Percentiles rank a stretch among this genome's conserved stretches.
Conservation (phyloP, 2,888 invertebrate genomes). For the Metalampra italica region DNA sequence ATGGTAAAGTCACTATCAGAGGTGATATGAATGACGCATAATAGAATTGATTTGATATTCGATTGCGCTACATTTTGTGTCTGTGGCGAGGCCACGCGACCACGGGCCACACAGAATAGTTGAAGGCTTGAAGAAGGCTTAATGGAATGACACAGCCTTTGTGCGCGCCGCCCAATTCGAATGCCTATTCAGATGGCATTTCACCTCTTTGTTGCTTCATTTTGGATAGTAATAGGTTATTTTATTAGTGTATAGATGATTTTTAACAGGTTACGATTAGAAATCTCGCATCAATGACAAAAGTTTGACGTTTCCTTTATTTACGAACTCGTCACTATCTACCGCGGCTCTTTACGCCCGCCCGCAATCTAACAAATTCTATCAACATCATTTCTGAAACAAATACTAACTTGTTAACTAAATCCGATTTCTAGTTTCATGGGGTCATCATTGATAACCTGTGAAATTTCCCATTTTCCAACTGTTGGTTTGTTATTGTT, state of each 20-base stretch:
- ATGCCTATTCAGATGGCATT: conserved; percentile 78
- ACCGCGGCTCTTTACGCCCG: too few relatives aligned
- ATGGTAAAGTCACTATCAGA: conserved; percentile 4
- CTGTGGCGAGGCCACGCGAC: conserved; percentile 58
- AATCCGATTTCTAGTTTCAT: conserved; percentile 1
- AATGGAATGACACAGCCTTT: conserved; percentile 77
- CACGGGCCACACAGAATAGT: conserved; percentile 68
- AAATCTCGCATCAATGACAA: conserved; percentile 41
- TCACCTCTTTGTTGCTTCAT: conserved; percentile 76
- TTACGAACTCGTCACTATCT: background rate
- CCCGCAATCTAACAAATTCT: too few relatives aligned
- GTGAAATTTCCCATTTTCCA: background rate
- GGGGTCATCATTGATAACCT: background rate
- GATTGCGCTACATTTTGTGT: conserved; percentile 54
- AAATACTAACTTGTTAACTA: background rate
- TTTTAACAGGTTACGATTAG: conserved; percentile 58
- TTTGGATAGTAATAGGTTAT: conserved; percentile 75
- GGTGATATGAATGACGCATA: conserved; percentile 20
- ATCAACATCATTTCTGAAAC: background rate
- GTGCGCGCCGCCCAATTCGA: conserved; percentile 76
- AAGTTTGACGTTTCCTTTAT: background rate
- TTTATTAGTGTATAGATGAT: conserved; percentile 71
- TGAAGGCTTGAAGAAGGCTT: conserved; percentile 74
- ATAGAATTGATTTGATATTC: conserved; percentile 69
- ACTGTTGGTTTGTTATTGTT: background rate